Conservation (phyloP, 1,140 invertebrate species). For the Halictus rubicundus region DNA sequence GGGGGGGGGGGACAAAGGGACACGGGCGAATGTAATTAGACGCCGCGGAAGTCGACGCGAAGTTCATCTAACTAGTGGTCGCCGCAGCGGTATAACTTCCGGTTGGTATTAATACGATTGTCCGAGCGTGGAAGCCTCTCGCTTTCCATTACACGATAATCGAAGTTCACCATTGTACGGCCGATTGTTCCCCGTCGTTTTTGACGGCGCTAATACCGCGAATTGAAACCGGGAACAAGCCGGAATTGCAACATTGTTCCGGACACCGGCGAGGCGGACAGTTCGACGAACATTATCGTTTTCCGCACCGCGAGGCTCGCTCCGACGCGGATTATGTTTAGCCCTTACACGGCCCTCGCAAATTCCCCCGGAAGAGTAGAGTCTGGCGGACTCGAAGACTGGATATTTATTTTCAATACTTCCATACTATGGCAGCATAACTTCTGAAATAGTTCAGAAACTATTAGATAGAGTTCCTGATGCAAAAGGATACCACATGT, state of each 20-base stretch:
- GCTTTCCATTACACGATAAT: not conserved
- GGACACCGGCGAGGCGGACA: not conserved
- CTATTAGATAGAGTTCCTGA: constrained; percentile 22
- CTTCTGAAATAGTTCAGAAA: constrained; percentile 12
- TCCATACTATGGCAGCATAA: constrained; percentile 40
- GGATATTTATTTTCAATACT: constrained; percentile 20
- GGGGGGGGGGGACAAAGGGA: not conserved
- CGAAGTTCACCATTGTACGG: not conserved
- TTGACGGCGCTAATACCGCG: not conserved
- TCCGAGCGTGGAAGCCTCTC: too few relatives aligned
- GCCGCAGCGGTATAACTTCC: constrained; percentile 32
- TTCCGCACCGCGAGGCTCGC: too few relatives aligned
- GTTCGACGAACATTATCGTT: too few relatives aligned
- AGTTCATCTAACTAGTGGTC: constrained; percentile 26
- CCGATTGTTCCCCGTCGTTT: not conserved
- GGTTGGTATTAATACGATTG: constrained; percentile 33
- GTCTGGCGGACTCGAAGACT: not conserved
- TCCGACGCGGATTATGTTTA: too few relatives aligned
- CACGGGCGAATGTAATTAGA: constrained; percentile 25
- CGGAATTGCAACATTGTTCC: not conserved
- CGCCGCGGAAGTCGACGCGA: constrained; percentile 13
- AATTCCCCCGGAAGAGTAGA: too few relatives aligned
- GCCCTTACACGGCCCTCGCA: too few relatives aligned
- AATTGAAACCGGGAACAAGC: not conserved
- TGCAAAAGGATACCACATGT: constrained; percentile 23